Percentiles rank a stretch among this genome's conserved stretches.
These are phyloP conservation scores for Elephantulus edwardii DNA, from an alignment of 2,113 vertebrate species.

Conservation along the genomic window DNA sequence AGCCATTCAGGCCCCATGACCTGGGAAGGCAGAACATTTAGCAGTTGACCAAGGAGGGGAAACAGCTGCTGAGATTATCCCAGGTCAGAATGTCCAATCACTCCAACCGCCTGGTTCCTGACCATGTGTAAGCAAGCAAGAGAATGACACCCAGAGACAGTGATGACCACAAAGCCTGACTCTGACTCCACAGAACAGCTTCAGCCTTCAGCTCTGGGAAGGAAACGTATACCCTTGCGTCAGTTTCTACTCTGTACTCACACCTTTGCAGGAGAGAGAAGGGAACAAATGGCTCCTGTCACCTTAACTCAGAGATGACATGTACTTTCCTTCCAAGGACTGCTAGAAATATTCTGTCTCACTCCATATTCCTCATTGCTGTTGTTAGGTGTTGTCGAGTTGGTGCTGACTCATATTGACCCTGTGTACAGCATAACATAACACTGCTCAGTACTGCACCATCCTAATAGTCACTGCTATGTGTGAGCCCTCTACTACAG, in stretches of 20 bases:
- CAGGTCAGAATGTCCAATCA: not conserved
- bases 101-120: not conserved
- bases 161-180: not conserved
- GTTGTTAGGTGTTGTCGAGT: too few species aligned
- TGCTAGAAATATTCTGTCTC: not conserved
- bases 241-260: not conserved
- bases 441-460: too few species aligned
- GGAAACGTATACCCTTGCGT: not conserved
- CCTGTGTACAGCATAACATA: too few species aligned
- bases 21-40: not conserved
- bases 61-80: not conserved
- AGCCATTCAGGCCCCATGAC: not conserved
- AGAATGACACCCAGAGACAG: accelerated
- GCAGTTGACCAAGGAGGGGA: not conserved
- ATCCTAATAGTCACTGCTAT: too few species aligned
- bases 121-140: not conserved
- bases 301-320: accelerated
- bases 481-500: too few species aligned
- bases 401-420: too few species aligned
- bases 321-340: not conserved
- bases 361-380: not conserved
- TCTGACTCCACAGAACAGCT: accelerated
- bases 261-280: not conserved
- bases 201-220: too few species aligned
- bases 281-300: too few species aligned